Percentiles rank a stretch among this genome's conserved stretches.
These are phyloP conservation scores for Drosophila eohydei DNA, from an alignment of 2,888 invertebrate genomes.

Conservation along the genomic window DNA sequence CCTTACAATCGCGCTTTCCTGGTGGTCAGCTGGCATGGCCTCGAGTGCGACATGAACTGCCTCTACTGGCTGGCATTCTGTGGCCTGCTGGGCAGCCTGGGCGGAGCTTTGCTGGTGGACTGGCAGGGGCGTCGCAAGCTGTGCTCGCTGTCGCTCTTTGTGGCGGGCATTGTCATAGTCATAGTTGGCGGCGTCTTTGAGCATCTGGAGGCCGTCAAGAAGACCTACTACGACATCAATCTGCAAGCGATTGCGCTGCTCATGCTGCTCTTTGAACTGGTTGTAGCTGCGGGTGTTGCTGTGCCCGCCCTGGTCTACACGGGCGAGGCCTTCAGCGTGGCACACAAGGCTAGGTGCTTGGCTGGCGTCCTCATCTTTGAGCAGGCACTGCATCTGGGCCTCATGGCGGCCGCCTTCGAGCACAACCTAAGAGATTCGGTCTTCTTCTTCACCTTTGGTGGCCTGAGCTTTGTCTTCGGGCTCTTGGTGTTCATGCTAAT, in stretches of 20 bases:
- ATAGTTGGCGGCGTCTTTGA: slow-evolving; percentile 80
- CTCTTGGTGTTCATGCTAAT: slow-evolving; percentile 74
- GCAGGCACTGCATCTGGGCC: slow-evolving; percentile 73
- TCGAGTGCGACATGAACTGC: slow-evolving; percentile 77
- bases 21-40: slow-evolving; percentile 74
- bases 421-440: slow-evolving; percentile 57
- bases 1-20: slow-evolving; percentile 81
- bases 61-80: slow-evolving; percentile 74
- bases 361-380: slow-evolving; percentile 73
- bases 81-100: slow-evolving; percentile 78
- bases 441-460: slow-evolving; percentile 79
- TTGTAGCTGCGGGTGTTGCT: slow-evolving; percentile 79
- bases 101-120: slow-evolving; percentile 78
- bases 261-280: slow-evolving; percentile 76
- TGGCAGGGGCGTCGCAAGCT: slow-evolving; percentile 76
- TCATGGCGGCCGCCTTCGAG: slow-evolving; percentile 66
- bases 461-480: slow-evolving; percentile 71
- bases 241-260: slow-evolving; percentile 71
- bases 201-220: slow-evolving; percentile 64
- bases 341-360: slow-evolving; percentile 75
- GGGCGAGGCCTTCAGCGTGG: slow-evolving; percentile 80
- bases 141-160: slow-evolving; percentile 71
- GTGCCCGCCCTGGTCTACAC: slow-evolving; percentile 79
- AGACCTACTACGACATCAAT: slow-evolving; percentile 66
- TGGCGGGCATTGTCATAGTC: slow-evolving; percentile 76